phyloP scores from a whole-genome alignment of 2,797 vertebrate genomes.

The Trachops cirrhosus region DNA sequence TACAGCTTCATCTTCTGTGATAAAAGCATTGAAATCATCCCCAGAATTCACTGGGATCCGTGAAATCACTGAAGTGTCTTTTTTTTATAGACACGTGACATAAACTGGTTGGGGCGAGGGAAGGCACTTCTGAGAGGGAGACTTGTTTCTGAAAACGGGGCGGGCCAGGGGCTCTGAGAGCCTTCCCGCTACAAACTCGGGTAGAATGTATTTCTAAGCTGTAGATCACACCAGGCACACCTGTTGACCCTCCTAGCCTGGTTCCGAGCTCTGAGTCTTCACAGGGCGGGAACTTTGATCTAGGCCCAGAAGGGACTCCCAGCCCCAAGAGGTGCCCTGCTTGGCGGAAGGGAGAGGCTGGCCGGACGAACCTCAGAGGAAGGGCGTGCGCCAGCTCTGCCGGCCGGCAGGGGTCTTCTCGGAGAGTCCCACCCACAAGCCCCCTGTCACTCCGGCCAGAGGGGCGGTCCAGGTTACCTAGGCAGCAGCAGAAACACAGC shows the following conservation, averaged over 20 bases:
- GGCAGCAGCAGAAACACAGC: neutral
- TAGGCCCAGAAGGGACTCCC: neutral
- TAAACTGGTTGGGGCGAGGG: neutral
- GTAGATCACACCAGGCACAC: neutral
- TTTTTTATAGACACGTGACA: neutral
- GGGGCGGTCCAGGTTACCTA: rapidly evolving
- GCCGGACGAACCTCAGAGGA: neutral
- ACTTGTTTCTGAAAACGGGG: neutral
- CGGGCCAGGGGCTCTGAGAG: neutral
- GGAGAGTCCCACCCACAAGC: neutral
- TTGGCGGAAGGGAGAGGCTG: neutral
- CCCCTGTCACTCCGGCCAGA: neutral
- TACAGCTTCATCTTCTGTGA: neutral
- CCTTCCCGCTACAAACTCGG: neutral
- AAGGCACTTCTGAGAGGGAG: neutral
- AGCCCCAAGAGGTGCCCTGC: neutral
- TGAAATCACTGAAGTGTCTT: neutral
- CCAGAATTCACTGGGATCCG: neutral
- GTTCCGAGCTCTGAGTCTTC: neutral
- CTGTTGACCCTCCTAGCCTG: no score
- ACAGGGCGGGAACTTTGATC: neutral
- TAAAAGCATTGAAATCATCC: neutral
- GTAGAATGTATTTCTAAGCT: neutral
- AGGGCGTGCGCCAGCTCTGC: neutral
- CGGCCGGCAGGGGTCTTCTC: neutral